Conservation (phyloP, 2,113 vertebrate genomes). For the Recurvirostra avosetta region DNA sequence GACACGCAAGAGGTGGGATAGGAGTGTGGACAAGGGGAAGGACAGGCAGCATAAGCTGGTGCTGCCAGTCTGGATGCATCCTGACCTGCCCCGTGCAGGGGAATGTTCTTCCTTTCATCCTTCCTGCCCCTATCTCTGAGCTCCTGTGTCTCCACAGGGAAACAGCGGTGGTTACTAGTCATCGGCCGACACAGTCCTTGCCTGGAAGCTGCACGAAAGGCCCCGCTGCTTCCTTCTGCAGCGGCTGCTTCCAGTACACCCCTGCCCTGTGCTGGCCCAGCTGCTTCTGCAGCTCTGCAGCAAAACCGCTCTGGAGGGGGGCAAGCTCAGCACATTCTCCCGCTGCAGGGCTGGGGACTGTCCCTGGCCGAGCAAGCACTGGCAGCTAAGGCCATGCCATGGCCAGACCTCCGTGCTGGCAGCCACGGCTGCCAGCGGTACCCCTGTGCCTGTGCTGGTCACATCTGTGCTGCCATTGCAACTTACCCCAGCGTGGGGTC, state of each 20-base stretch:
- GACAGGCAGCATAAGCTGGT: background rate
- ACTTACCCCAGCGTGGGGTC: background rate
- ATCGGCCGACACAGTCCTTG: fast-evolving
- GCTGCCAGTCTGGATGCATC: background rate
- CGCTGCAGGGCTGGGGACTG: background rate
- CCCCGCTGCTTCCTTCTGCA: background rate
- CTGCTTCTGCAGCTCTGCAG: fast-evolving
- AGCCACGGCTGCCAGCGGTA: background rate
- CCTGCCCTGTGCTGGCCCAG: background rate
- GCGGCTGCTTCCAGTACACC: background rate
- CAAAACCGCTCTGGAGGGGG: background rate
- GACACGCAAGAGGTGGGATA: background rate
- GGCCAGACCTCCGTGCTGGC: background rate
- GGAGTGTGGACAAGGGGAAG: background rate
- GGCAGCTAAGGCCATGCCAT: background rate
- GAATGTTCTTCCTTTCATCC: background rate
- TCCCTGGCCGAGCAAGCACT: background rate
- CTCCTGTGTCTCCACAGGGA: background rate
- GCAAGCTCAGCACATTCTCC: background rate
- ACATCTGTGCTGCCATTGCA: background rate
- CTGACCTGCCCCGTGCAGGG: background rate
- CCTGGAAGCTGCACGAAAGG: background rate
- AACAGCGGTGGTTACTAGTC: background rate
- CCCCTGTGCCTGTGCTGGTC: background rate
- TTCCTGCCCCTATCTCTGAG: background rate